Evolutionary conservation across 2,797 vertebrate species (phyloP).

Genomic region (Mormyrus proboscirostris): DNA sequence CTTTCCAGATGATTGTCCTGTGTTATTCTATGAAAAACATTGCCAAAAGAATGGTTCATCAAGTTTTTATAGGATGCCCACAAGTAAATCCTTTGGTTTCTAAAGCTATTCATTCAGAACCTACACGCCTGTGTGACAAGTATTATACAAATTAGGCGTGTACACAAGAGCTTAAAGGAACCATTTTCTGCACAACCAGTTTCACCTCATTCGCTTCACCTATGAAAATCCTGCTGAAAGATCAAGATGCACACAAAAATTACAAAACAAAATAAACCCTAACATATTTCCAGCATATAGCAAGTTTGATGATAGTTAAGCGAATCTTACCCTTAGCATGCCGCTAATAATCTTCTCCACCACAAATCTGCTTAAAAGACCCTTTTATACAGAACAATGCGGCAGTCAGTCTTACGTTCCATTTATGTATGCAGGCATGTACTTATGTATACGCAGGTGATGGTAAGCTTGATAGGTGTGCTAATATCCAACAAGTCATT

Average conservation of each 20-base stretch:
- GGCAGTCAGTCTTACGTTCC: constrained; percentile 52
- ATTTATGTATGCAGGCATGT: constrained; percentile 29
- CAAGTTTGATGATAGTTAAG: constrained; percentile 14
- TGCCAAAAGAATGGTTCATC: constrained; percentile 30
- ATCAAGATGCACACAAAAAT: background rate
- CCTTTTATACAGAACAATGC: constrained; percentile 43
- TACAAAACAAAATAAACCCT: constrained; percentile 20
- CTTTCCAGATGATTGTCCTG: constrained; percentile 42
- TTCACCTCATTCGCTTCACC: background rate
- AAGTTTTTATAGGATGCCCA: constrained; percentile 46
- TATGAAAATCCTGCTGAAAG: constrained; percentile 1
- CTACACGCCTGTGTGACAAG: constrained; percentile 22
- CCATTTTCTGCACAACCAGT: background rate
- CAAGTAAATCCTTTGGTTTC: constrained; percentile 47
- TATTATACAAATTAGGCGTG: background rate
- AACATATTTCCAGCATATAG: constrained; percentile 7
- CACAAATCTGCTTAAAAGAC: constrained; percentile 31
- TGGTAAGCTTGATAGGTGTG: constrained; percentile 30
- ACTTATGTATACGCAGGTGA: constrained; percentile 27
- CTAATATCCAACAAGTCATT: background rate
- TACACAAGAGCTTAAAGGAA: constrained; percentile 1
- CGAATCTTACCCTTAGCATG: constrained; percentile 33
- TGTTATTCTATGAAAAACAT: constrained; percentile 23
- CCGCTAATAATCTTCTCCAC: constrained; percentile 28
- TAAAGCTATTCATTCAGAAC: constrained; percentile 31